These are phyloP conservation scores for Pseudococcus longispinus DNA, from an alignment of 2,888 invertebrate genomes.

Conservation along the genomic window DNA sequence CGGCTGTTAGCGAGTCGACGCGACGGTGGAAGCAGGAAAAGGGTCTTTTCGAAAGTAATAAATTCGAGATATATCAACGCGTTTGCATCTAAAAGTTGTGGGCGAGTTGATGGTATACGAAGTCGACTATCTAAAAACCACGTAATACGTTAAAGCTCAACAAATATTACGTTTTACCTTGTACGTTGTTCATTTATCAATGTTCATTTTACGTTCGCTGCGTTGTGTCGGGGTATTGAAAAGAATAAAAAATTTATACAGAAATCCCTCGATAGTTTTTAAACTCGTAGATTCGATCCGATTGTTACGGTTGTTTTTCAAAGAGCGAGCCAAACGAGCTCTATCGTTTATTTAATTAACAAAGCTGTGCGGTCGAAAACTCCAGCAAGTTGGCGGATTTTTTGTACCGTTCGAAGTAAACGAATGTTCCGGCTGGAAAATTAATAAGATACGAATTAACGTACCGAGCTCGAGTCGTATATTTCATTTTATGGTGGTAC, in stretches of 20 bases:
- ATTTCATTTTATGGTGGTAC: neutral
- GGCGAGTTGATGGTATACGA: neutral
- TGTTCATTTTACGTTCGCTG: neutral
- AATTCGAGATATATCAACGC: neutral
- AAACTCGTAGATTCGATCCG: neutral
- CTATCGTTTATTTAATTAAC: neutral
- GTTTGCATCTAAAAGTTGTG: neutral
- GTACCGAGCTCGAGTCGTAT: neutral
- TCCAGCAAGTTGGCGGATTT: neutral
- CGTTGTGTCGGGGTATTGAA: neutral
- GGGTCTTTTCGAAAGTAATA: neutral
- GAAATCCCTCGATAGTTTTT: neutral
- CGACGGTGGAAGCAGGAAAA: neutral
- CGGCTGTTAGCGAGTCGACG: neutral
- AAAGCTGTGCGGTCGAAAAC: neutral
- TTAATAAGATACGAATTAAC: neutral
- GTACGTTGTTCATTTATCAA: neutral
- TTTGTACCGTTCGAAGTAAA: neutral
- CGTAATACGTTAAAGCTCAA: neutral
- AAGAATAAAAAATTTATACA: neutral
- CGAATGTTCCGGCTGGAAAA: neutral
- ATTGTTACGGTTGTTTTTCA: neutral
- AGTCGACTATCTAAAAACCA: constrained; percentile 1
- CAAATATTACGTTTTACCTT: neutral
- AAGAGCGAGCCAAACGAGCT: neutral